These are phyloP conservation scores for Forbesichthys papilliferus DNA, from an alignment of 2,113 vertebrate genomes.

Conservation along the genomic window DNA sequence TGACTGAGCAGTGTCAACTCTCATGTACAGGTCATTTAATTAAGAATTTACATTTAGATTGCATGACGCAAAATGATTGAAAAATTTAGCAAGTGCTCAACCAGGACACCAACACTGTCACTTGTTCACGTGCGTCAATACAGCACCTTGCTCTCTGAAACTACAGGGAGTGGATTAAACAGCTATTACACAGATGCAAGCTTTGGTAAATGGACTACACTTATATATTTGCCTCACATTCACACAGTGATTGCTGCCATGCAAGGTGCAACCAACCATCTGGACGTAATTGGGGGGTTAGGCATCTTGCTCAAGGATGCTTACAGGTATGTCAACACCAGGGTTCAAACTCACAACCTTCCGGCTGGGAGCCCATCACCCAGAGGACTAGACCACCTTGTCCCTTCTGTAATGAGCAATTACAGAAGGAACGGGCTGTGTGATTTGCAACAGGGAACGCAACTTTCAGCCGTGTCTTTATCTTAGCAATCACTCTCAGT, in stretches of 20 bases:
- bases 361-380: too few relatives aligned
- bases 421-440: background rate
- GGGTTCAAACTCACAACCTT: too few relatives aligned
- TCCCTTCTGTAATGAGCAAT: too few relatives aligned
- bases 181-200: background rate
- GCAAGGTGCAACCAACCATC: too few relatives aligned
- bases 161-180: background rate
- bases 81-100: background rate
- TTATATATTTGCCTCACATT: too few relatives aligned
- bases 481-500: too few relatives aligned
- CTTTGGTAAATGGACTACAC: too few relatives aligned
- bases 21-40: conserved; percentile 6
- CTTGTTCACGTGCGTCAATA: background rate
- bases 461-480: background rate
- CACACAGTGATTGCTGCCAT: too few relatives aligned
- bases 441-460: background rate
- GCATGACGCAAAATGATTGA: background rate
- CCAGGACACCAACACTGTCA: background rate
- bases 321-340: too few relatives aligned
- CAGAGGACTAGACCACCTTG: too few relatives aligned
- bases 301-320: too few relatives aligned
- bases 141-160: background rate
- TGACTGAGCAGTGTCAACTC: conserved; percentile 5
- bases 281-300: too few relatives aligned
- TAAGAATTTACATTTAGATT: conserved; percentile 28